phyloP scores from a whole-genome alignment of 2,888 invertebrate genomes.

The Hydropsyche betteni region DNA sequence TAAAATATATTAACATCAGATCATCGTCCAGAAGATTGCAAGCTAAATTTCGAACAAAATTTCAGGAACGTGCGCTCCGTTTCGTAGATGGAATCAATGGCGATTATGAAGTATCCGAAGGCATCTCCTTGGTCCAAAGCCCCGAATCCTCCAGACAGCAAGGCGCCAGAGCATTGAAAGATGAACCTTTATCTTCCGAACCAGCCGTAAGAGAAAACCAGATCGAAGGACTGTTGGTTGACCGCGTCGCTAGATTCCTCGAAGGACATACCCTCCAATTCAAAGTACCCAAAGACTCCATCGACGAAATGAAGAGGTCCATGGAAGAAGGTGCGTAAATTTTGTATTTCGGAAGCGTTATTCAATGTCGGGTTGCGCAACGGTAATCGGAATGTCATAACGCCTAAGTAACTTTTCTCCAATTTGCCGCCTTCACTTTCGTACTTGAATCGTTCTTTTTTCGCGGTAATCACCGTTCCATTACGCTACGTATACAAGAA shows the following conservation, averaged over 20 bases:
- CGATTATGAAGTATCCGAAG: slow-evolving; percentile 70
- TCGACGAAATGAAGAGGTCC: slow-evolving; percentile 79
- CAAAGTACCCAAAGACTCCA: slow-evolving; percentile 78
- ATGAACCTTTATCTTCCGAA: slow-evolving; percentile 76
- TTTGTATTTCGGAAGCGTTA: background rate
- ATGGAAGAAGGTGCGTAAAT: slow-evolving; percentile 76
- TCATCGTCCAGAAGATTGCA: too few relatives aligned
- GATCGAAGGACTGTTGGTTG: slow-evolving; percentile 76
- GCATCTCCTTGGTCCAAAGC: slow-evolving; percentile 67
- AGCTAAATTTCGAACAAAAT: slow-evolving; percentile 52
- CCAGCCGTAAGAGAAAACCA: slow-evolving; percentile 76
- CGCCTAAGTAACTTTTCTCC: slow-evolving; percentile 26
- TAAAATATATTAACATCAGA: too few relatives aligned
- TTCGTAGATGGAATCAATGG: slow-evolving; percentile 73
- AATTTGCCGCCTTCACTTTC: slow-evolving; percentile 38
- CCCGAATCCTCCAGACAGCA: slow-evolving; percentile 65
- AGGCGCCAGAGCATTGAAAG: slow-evolving; percentile 68
- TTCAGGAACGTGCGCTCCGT: slow-evolving; percentile 75
- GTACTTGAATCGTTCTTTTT: slow-evolving; percentile 39
- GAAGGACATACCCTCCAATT: slow-evolving; percentile 83
- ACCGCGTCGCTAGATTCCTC: slow-evolving; percentile 78
- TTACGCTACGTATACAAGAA: slow-evolving; percentile 8
- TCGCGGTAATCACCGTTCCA: slow-evolving; percentile 30
- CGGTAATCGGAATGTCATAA: slow-evolving; percentile 24
- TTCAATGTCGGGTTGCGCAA: slow-evolving; percentile 14